Conservation (phyloP, 2,113 vertebrate genomes). For the Clupea harengus region DNA sequence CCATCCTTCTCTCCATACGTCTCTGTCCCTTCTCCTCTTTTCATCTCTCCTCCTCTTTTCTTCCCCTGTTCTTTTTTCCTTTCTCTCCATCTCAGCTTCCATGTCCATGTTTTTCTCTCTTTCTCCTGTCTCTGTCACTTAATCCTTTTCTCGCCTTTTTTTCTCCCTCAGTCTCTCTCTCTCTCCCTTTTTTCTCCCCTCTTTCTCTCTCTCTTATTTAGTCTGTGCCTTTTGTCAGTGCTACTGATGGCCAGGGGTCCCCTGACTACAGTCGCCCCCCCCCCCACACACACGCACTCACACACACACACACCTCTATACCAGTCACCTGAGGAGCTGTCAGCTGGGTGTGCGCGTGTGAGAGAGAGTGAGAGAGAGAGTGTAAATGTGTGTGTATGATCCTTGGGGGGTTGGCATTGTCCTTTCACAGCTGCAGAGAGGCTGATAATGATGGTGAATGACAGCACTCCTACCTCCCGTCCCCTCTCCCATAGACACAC, state of each 20-base stretch:
- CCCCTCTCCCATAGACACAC: not conserved
- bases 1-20: not conserved
- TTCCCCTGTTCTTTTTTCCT: not conserved
- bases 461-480: not conserved
- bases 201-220: not conserved
- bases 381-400: not conserved
- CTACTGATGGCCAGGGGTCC: slow-evolving; percentile 3
- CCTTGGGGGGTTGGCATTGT: not conserved
- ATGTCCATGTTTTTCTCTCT: no score
- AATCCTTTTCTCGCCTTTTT: not conserved
- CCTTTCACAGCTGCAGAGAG: not conserved
- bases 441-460: slow-evolving; percentile 13
- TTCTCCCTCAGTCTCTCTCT: not conserved
- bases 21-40: not conserved
- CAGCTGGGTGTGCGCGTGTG: not conserved
- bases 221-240: not conserved
- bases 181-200: not conserved
- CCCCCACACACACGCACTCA: no score
- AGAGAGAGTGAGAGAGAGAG: not conserved
- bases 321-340: slow-evolving; percentile 10
- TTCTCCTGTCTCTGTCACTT: no score
- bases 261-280: not conserved
- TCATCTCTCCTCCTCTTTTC: not conserved
- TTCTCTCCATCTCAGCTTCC: no score
- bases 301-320: not conserved